Base-by-base conservation (phyloP, 2,113 vertebrate genomes). In the Pedionomus torquatus region DNA sequence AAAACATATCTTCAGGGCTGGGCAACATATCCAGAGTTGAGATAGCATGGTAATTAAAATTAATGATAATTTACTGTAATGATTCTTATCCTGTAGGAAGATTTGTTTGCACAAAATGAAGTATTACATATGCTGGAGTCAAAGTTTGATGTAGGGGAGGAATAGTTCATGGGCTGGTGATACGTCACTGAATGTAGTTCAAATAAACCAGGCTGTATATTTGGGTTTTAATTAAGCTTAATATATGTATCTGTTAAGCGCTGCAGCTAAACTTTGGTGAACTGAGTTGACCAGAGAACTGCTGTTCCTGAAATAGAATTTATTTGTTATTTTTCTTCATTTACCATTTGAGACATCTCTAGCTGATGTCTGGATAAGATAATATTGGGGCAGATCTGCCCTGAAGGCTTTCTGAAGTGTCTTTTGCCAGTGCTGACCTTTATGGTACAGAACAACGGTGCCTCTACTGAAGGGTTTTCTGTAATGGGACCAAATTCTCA, bases 251-350 rank as follows among this genome's bases (percentile, higher is more conserved):
- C 85, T 77, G 31, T 89, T 69, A 77, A 81, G 58, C 44, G 15
- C 17, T 92, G 54, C 37, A 46, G 55, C 49, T 83, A 52, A 83
- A 82, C 63, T 70, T 88, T 52, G 48, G 37, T 83, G 74, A 52
- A 64, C 37, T 70, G 49, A 68, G 46, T 58, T 95, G 87, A 33
- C n/a, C 66, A 87, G 52, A 86, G 79, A 93, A 35, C 51, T 75
- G 39, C 58, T 92, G 41, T 87, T 96, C 71, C 89, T 89, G 69
- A 93, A 90, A 43, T 11, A 85, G 39, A 8, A 63, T 79, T 90
- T 74, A 43, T 84, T 96, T 96, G 58, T 93, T 93, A 43, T 60
- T 95, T 93, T 94, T 91, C 58, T 95, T n/a, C 35, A 55, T 95
- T 93, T 93, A 81, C 75, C 13, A n/a, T 89, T 91, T 80, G 76